Percentiles rank a stretch among this genome's conserved stretches.
Evolutionary conservation across 1,140 invertebrate genomes (phyloP).

Genomic region (Temnothorax longispinosus): DNA sequence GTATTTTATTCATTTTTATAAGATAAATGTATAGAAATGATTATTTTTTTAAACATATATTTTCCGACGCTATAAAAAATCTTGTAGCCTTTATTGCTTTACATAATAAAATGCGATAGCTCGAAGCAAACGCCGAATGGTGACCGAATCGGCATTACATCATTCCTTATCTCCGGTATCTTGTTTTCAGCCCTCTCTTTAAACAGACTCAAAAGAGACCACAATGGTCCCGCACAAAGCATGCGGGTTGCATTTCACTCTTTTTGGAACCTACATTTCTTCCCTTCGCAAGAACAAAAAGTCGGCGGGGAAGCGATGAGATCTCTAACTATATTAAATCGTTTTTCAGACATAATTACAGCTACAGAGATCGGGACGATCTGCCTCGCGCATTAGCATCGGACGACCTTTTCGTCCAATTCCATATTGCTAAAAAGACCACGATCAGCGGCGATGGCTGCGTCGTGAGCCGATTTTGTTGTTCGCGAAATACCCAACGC

Average conservation of each 20-base stretch:
- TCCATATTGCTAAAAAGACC: constrained; percentile 38
- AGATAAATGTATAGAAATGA: neutral
- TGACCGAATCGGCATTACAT: neutral
- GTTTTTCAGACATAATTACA: constrained; percentile 37
- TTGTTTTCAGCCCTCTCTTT: constrained; percentile 51
- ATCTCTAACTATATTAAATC: constrained; percentile 38
- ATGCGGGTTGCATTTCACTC: constrained; percentile 60
- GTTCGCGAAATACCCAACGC: neutral
- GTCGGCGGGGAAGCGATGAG: neutral
- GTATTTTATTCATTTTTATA: neutral
- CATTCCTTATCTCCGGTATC: constrained; percentile 39
- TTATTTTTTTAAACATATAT: neutral
- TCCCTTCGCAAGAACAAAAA: constrained; percentile 28
- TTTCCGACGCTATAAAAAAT: neutral
- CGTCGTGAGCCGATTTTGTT: constrained; percentile 42
- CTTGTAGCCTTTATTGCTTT: neutral
- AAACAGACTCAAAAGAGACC: constrained; percentile 44
- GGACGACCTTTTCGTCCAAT: constrained; percentile 63
- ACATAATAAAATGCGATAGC: neutral
- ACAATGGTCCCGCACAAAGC: constrained; percentile 69
- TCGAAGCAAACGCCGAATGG: neutral
- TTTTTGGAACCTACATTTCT: neutral
- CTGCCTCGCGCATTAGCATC: constrained; percentile 66
- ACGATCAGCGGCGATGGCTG: constrained; percentile 41
- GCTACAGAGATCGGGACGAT: constrained; percentile 49